Conservation (phyloP, 2,113 vertebrate species). For the Carettochelys insculpta region DNA sequence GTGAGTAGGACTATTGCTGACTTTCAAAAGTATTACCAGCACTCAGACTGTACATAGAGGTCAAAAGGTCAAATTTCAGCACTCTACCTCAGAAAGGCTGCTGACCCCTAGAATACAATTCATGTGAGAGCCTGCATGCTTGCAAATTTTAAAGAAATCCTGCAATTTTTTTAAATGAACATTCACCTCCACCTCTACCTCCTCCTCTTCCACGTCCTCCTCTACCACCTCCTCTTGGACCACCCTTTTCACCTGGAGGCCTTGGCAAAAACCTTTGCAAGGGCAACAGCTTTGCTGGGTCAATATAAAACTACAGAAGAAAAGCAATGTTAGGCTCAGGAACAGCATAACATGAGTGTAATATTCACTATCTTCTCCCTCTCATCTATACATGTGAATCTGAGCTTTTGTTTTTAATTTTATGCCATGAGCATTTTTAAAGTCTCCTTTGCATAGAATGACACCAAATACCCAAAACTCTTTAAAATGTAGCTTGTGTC, state of each 20-base stretch:
- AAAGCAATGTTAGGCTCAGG: neutral
- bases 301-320: slow-evolving; percentile 90
- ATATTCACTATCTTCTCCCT: neutral
- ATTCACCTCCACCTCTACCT: slow-evolving; percentile 83
- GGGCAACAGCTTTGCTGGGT: slow-evolving; percentile 93
- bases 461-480: neutral
- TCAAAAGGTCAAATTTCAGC: no score
- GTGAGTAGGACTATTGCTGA: no score
- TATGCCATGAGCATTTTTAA: neutral
- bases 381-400: neutral
- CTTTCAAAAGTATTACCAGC: no score
- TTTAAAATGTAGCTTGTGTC: neutral
- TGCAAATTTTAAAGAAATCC: neutral
- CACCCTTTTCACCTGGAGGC: slow-evolving; percentile 93
- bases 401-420: neutral
- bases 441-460: neutral
- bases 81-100: no score
- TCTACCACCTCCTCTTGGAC: slow-evolving; percentile 87
- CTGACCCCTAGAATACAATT: neutral
- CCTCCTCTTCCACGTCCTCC: slow-evolving; percentile 85
- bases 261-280: slow-evolving; percentile 95
- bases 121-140: neutral
- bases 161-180: neutral
- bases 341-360: neutral
- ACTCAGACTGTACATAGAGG: no score